Percentiles rank a stretch among this genome's conserved stretches.
Evolutionary conservation across 2,888 invertebrate genomes (phyloP).

Genomic region (Drosophila imparisetae): DNA sequence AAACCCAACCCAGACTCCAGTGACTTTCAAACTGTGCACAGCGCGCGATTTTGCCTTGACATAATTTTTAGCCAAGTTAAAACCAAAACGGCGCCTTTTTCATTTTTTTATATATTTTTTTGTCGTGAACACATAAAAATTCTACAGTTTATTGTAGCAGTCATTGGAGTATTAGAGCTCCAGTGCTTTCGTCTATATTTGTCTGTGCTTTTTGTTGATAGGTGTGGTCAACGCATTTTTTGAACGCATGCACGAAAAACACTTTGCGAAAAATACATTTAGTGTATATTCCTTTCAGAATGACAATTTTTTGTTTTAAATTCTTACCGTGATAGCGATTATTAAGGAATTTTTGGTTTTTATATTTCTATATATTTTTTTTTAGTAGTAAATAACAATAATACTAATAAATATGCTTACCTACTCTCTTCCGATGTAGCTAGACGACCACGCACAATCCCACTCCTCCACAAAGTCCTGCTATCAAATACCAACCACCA

Average conservation of each 20-base stretch:
- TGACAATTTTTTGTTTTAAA: not conserved
- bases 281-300: not conserved
- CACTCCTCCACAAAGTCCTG: not conserved
- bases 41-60: constrained; percentile 69
- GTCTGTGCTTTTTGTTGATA: constrained; percentile 12
- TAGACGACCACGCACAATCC: no score
- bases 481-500: not conserved
- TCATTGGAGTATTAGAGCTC: constrained; percentile 39
- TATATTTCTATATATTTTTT: not conserved
- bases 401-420: not conserved
- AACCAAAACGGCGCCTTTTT: constrained; percentile 54
- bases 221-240: constrained; percentile 37
- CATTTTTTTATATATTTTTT: constrained; percentile 41
- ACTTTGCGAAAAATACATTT: not conserved
- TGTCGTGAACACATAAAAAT: constrained; percentile 60
- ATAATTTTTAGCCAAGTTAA: constrained; percentile 45
- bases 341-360: not conserved
- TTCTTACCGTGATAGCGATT: not conserved
- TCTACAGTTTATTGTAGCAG: constrained; percentile 47
- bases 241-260: constrained; percentile 8
- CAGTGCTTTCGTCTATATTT: constrained; percentile 34
- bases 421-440: no score
- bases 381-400: not conserved
- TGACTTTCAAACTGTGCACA: constrained; percentile 73
- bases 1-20: constrained; percentile 53